Evolutionary conservation across 2,888 invertebrate genomes (phyloP), one percentile per base, ranked within the genome.

Genomic region (Galeruca laticollis): DNA sequence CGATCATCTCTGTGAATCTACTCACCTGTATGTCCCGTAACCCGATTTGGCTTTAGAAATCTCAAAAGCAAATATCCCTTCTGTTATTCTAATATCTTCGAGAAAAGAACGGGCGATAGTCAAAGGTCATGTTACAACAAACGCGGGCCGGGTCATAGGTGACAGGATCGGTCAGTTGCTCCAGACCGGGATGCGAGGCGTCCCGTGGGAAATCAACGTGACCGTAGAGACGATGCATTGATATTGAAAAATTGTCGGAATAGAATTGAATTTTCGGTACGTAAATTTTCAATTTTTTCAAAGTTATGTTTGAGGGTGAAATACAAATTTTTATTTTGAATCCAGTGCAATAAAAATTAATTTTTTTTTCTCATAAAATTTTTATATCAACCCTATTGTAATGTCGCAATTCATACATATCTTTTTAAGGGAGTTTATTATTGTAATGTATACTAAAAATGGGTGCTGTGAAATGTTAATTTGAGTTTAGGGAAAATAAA

Each of bases 141-240:
- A 68, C 60, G 51, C 51, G 51, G 47, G 15, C 59, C 63, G 52
- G 62, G 60, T 63, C 47, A 62, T n/a, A 64, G 69, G 51, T 77
- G 79, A 78, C 82, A 80, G 80, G 82, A 81, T 79, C 77, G 82
- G 80, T 78, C 80, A 79, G 79, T 79, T 79, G 80, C 76, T 81
- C 80, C 82, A 80, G 76, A 72, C 69, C 71, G 76, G 76, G 80
- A 79, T 77, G 79, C 78, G 18, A 57, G 78, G 79, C 67, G 76
- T 81, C 81, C 81, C 82, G 82, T 83, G 83, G 82, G 83, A 83
- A 83, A 83, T 82, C 78, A 81, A 77, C 31, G 21, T 26, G 54
- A 31, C 54, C 13, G 31, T 54, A 54, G 54, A 13, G 26, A 54
- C 8, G 54, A 54, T 54, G 54, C 31, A 54, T 54, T 31, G 54